Base-by-base conservation (phyloP, 2,797 vertebrate genomes). In the Spea hammondii region DNA sequence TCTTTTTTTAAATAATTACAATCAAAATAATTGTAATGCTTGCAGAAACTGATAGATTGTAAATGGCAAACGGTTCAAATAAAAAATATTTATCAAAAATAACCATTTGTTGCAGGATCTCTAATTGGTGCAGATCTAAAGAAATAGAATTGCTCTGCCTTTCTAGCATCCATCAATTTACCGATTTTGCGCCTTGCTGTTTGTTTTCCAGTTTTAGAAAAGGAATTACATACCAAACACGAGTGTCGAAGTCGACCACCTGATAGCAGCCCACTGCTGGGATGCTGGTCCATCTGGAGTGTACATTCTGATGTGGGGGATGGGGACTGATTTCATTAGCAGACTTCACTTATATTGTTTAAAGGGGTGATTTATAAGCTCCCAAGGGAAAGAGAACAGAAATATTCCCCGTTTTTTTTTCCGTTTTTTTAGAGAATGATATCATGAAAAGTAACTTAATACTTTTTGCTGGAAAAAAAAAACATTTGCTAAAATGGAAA, bases 251-350 rank as follows among this genome's bases (percentile, higher is more conserved):
- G 32, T 32, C 32, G 32, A 8, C 44, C 64, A 8, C 44, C 32
- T n/a, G 32, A 8, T 65, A 65, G 17, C 47, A 65, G 7, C 17
- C 5, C 12, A 45, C 32, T 65, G 32, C 44, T 65, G 32, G 32
- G 32, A 32, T 32, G 45, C 64, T 65, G 3, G 1, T 65, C 64
- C 64, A 65, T 65, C 64, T 65, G 64, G 64, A 65, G 32, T 46
- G 9, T 65, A 8, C 64, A 45, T 6, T 8, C 64, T 11, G 44
- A 45, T 65, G 32, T 44, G 11, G 44, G 64, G 46, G 32, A 10
- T 14, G 64, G 44, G 64, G 44, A 45, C 64, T 65, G 64, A 65
- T 65, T 45, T 65, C 64, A 65, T 65, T 65, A 65, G 64, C 64
- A 65, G 64, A 65, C 44, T 46, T 65, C 32, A 65, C 64, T 65